phyloP scores from a whole-genome alignment of 2,113 vertebrate genomes.

The Pseudois nayaur region DNA sequence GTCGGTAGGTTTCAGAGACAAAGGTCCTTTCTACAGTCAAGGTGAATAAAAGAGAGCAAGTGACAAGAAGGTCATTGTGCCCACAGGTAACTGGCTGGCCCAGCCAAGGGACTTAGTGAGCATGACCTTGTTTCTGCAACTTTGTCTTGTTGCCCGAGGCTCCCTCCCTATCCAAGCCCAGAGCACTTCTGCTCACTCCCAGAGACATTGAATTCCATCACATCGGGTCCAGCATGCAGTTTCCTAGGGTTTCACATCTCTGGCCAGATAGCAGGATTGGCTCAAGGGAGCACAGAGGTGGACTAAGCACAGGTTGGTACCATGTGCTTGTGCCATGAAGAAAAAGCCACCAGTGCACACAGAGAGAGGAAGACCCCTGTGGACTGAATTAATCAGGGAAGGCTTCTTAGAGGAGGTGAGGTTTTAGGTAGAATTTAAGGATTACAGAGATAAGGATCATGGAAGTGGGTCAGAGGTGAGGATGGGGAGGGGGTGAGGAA shows the following conservation, averaged over 20 bases:
- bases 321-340: not conserved
- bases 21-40: not conserved
- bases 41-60: not conserved
- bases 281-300: not conserved
- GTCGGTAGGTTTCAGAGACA: not conserved
- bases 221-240: not conserved
- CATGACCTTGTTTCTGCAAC: not conserved
- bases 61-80: not conserved
- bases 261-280: not conserved
- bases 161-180: not conserved
- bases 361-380: not conserved
- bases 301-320: not conserved
- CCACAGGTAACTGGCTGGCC: not conserved
- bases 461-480: not conserved
- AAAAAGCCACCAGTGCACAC: not conserved
- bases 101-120: not conserved
- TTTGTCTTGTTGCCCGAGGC: not conserved
- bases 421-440: not conserved
- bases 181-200: not conserved
- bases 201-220: not conserved
- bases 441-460: not conserved
- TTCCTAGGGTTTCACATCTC: not conserved
- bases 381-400: not conserved
- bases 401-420: not conserved
- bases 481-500: not conserved